Evolutionary conservation across 2,797 vertebrate genomes (phyloP), one percentile per base, ranked within the genome.

Genomic region (Chloroceryle inda): DNA sequence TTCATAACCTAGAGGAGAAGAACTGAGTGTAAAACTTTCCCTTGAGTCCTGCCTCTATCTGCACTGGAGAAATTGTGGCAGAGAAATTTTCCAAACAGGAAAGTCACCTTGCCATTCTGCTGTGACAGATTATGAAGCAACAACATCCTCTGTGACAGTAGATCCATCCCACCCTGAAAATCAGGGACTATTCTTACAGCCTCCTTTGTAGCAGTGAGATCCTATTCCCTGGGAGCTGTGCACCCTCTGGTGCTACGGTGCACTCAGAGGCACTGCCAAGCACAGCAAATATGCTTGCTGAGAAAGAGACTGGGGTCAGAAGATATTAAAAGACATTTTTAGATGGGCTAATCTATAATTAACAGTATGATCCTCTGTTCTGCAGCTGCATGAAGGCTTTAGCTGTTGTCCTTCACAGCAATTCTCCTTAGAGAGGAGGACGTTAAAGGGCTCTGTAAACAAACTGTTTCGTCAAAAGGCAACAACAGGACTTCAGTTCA

Each of bases 371-470:
- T 21, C 33, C 42, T 66, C 71, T 55, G 49, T 37, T 45, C 35
- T 16, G 5, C 16, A 58, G 61, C 22, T 5, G 6, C 0, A 1
- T 3, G 33, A 69, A 40, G n/a, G 37, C 42, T 64, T 69, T 40
- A 74, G 29, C 31, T n/a, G 16, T 26, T 23, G 35, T 19, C 14
- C 21, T 84, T 61, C 9, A 23, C 4, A 12, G 35, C 31, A 47
- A 26, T 49, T 40, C 18, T 73, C 23, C 21, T 71, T 33, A 62
- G 17, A 64, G 29, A 47, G 16, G 29, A 45, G 11, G 38, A 58
- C 5, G 4, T 19, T 76, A 37, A 47, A 71, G 27, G 18, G 40
- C 27, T 89, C 61, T 62, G 55, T 24, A 72, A 89, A 55, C 29
- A 72, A 52, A 56, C 16, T 21, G 49, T 62, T 50, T 7, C 10